Percentiles rank a stretch among this genome's conserved stretches.
These are phyloP conservation scores for Todiramphus chloris DNA, from an alignment of 2,113 vertebrate genomes.

Conservation along the genomic window DNA sequence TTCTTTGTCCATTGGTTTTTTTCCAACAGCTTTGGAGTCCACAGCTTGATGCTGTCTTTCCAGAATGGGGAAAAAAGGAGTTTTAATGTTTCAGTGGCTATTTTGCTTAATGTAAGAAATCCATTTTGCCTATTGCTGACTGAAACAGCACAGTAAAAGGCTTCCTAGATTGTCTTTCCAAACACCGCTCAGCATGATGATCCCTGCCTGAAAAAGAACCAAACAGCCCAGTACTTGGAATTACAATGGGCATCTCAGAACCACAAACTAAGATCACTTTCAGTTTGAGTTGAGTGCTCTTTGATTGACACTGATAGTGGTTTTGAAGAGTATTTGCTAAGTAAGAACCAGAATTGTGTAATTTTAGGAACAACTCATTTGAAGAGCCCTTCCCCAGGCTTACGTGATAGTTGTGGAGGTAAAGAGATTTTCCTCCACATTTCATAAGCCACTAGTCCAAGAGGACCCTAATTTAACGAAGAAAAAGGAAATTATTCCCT, in stretches of 20 bases:
- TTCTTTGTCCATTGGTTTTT: not conserved
- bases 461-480: not conserved
- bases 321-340: constrained; percentile 8
- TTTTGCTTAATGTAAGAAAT: not conserved
- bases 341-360: not conserved
- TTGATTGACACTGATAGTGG: not conserved
- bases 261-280: not conserved
- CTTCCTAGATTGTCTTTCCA: not conserved
- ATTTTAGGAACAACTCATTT: not conserved
- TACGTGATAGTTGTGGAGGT: not conserved
- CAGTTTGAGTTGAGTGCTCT: not conserved
- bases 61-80: not conserved
- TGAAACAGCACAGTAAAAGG: not conserved
- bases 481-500: not conserved
- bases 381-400: not conserved
- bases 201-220: not conserved
- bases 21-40: not conserved
- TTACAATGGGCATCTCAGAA: constrained; percentile 8
- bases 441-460: not conserved
- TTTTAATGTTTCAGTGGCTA: not conserved
- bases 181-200: not conserved
- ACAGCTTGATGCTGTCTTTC: not conserved
- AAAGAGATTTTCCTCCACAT: not conserved
- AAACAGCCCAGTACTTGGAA: not conserved
- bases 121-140: not conserved